phyloP scores from a whole-genome alignment of 2,888 invertebrate genomes.

The Drosophila mulleri region DNA sequence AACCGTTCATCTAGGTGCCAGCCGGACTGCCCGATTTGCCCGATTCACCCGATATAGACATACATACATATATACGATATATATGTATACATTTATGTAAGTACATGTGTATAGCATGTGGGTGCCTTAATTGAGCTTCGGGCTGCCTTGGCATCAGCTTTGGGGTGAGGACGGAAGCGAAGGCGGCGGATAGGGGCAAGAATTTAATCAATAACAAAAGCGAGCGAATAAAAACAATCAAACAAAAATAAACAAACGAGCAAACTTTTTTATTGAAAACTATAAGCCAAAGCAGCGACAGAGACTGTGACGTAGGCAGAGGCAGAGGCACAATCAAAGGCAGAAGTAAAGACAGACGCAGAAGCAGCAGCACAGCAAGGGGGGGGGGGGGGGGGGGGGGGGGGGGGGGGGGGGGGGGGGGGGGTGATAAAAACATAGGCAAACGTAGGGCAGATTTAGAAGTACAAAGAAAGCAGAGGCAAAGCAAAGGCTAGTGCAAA shows the following conservation, averaged over 20 bases:
- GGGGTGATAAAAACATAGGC: background rate
- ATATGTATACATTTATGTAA: constrained; percentile 3
- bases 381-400: too few species aligned
- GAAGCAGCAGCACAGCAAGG: background rate
- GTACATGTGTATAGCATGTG: constrained; percentile 1
- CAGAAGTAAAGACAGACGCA: background rate
- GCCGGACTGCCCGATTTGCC: constrained; percentile 2
- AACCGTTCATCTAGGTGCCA: constrained; percentile 18
- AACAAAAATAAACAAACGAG: constrained; percentile 33
- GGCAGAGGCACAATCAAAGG: background rate
- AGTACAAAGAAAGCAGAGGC: background rate
- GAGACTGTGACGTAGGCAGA: background rate
- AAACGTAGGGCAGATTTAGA: background rate
- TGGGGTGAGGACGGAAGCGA: background rate
- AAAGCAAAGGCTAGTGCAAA: background rate
- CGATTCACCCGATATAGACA: background rate
- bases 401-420: too few species aligned
- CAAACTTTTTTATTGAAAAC: constrained; percentile 57
- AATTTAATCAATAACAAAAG: constrained; percentile 69
- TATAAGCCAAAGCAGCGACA: constrained; percentile 14
- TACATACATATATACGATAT: background rate
- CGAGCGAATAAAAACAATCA: constrained; percentile 23
- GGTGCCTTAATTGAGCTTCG: constrained; percentile 53
- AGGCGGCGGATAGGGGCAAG: background rate
- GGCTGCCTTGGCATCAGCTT: constrained; percentile 25